These are phyloP conservation scores for Dascyllus trimaculatus DNA, from an alignment of 2,113 vertebrate species.

Conservation along the genomic window DNA sequence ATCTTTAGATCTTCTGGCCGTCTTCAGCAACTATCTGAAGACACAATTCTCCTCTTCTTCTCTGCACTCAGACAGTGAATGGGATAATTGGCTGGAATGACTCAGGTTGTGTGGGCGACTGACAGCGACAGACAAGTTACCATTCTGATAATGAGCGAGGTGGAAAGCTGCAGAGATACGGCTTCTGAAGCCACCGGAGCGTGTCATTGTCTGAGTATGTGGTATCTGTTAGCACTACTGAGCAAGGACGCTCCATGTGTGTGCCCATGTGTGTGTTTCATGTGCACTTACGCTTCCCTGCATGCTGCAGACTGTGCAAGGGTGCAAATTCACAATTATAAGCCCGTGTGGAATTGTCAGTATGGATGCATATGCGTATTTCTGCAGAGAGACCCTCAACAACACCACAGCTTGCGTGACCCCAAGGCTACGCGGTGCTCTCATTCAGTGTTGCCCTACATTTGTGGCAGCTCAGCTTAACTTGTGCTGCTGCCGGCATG, in stretches of 20 bases:
- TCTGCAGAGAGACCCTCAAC: slow-evolving; percentile 27
- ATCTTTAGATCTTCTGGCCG: slow-evolving; percentile 1
- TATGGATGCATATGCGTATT: slow-evolving; percentile 22
- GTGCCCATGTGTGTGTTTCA: slow-evolving; percentile 21
- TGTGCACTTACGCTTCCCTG: slow-evolving; percentile 16
- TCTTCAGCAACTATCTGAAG: slow-evolving; percentile 45
- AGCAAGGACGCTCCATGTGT: slow-evolving; percentile 25
- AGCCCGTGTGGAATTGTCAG: slow-evolving; percentile 24
- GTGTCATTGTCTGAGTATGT: slow-evolving; percentile 9
- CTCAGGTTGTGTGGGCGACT: slow-evolving; percentile 51
- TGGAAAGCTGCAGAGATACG: slow-evolving; percentile 35
- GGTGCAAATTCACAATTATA: slow-evolving; percentile 31
- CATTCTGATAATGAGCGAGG: slow-evolving; percentile 64
- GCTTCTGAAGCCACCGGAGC: slow-evolving; percentile 34
- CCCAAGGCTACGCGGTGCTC: slow-evolving; percentile 58
- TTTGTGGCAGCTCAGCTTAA: slow-evolving; percentile 57
- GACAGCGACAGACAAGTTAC: slow-evolving; percentile 50
- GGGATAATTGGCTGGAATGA: slow-evolving; percentile 71
- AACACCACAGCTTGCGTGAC: slow-evolving; percentile 53
- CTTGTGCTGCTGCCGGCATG: slow-evolving; percentile 40
- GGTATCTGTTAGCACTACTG: not conserved
- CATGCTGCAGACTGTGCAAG: slow-evolving; percentile 29
- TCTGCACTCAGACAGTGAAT: slow-evolving; percentile 39
- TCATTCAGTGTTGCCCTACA: slow-evolving; percentile 70
- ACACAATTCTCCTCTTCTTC: slow-evolving; percentile 15